A percentile compares a stretch with the other conserved stretches of the same genome.
Conservation (phyloP, 1,140 invertebrate genomes). For the Eriocheir sinensis region DNA sequence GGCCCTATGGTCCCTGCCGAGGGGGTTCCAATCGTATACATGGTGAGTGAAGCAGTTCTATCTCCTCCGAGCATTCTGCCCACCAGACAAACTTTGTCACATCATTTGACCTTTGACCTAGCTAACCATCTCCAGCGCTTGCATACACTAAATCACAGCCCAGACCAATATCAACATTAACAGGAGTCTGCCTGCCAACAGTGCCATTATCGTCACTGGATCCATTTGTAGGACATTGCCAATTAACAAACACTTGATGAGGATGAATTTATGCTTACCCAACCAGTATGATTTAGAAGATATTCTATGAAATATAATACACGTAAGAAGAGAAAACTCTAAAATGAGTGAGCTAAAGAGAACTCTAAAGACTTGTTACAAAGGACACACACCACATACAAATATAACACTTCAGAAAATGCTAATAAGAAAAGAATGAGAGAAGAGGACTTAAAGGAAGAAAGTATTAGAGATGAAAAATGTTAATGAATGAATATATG, state of each 20-base stretch:
- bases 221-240: slow-evolving; percentile 33
- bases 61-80: slow-evolving; percentile 76
- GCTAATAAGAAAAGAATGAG: not conserved
- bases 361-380: not conserved
- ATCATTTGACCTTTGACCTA: slow-evolving; percentile 76
- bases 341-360: not conserved
- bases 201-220: slow-evolving; percentile 50
- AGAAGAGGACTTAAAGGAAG: not conserved
- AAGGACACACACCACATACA: not conserved
- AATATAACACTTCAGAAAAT: slow-evolving; percentile 5
- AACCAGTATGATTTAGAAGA: not conserved
- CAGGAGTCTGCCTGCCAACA: slow-evolving; percentile 72
- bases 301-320: slow-evolving; percentile 11
- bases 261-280: not conserved
- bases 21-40: slow-evolving; percentile 78
- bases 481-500: slow-evolving; percentile 36
- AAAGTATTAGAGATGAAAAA: slow-evolving; percentile 31
- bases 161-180: slow-evolving; percentile 77
- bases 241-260: slow-evolving; percentile 20
- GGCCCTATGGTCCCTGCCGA: slow-evolving; percentile 72
- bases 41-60: slow-evolving; percentile 78
- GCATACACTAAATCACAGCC: slow-evolving; percentile 78
- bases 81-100: slow-evolving; percentile 77
- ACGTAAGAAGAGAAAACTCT: not conserved
- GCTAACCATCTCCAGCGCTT: slow-evolving; percentile 75